A percentile compares a stretch with the other conserved stretches of the same genome.
Evolutionary conservation across 2,113 vertebrate species (phyloP).

Genomic region (Alligator mississippiensis): DNA sequence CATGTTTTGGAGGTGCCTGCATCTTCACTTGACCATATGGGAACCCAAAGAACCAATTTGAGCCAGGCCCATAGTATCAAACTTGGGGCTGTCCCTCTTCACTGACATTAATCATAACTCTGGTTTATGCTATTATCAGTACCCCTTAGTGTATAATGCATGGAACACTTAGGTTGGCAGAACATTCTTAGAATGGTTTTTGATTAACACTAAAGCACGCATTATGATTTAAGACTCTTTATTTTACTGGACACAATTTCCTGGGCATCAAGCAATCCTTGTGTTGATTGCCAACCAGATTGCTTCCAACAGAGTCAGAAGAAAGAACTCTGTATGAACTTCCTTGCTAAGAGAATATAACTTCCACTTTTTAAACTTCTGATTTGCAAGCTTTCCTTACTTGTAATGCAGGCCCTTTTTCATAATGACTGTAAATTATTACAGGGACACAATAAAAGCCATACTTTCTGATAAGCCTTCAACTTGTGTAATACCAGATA

Average conservation of each 20-base stretch:
- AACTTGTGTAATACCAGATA: constrained; percentile 22
- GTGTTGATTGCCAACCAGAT: constrained; percentile 8
- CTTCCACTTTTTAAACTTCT: not conserved
- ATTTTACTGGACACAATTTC: not conserved
- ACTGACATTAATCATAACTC: not conserved
- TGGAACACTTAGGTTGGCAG: not conserved
- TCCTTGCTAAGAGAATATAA: not conserved
- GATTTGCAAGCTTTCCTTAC: not conserved
- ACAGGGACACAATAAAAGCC: not conserved
- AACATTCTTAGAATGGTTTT: constrained; percentile 11
- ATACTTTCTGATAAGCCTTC: not conserved
- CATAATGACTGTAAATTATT: not conserved
- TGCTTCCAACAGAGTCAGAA: not conserved
- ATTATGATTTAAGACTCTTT: constrained; percentile 42
- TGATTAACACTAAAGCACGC: constrained; percentile 14
- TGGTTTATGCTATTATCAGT: not conserved
- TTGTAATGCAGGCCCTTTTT: not conserved
- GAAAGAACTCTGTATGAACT: not conserved
- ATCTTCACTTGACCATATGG: too few species aligned
- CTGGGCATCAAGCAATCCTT: constrained; percentile 46
- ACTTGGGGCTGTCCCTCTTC: not conserved
- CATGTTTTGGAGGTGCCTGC: too few species aligned
- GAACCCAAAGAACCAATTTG: too few species aligned
- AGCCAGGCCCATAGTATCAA: not conserved
- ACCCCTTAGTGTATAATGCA: not conserved